phyloP scores from a whole-genome alignment of 2,113 vertebrate genomes.

The Rhipidura dahli region DNA sequence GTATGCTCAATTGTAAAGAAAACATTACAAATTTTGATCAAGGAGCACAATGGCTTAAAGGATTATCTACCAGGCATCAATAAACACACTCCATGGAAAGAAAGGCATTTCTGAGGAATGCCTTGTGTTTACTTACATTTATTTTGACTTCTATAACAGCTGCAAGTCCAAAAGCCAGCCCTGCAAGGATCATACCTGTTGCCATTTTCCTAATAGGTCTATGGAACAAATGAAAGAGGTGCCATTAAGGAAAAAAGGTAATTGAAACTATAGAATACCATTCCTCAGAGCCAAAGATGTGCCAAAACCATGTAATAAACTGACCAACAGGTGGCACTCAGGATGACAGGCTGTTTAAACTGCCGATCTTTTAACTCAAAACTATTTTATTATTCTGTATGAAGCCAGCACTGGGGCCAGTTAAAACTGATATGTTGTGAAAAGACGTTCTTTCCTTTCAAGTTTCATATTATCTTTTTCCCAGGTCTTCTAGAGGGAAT shows the following conservation, averaged over 20 bases:
- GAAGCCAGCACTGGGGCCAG: conserved; percentile 12
- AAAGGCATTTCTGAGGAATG: neutral
- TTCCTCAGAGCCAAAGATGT: neutral
- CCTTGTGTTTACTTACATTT: conserved; percentile 75
- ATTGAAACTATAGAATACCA: neutral
- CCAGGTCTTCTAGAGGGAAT: conserved; percentile 10
- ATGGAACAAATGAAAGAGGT: conserved; percentile 27
- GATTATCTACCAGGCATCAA: neutral
- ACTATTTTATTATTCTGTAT: conserved; percentile 14
- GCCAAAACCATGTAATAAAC: conserved; percentile 20
- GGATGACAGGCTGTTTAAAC: conserved; percentile 20
- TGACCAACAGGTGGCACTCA: conserved; percentile 13
- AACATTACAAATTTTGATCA: neutral
- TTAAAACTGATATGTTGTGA: conserved; percentile 26
- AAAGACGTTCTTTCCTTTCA: conserved; percentile 38
- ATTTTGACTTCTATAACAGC: conserved; percentile 88
- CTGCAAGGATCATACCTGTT: conserved; percentile 89
- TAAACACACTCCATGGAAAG: neutral
- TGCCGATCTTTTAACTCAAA: conserved; percentile 30
- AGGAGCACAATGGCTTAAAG: neutral
- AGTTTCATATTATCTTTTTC: conserved; percentile 9
- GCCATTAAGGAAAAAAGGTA: neutral
- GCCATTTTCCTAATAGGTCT: conserved; percentile 94
- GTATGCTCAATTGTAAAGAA: neutral
- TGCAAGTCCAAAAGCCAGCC: conserved; percentile 86